Evolutionary conservation across 2,797 vertebrate genomes (phyloP), one percentile per base, ranked within the genome.

Genomic region (Huso huso): DNA sequence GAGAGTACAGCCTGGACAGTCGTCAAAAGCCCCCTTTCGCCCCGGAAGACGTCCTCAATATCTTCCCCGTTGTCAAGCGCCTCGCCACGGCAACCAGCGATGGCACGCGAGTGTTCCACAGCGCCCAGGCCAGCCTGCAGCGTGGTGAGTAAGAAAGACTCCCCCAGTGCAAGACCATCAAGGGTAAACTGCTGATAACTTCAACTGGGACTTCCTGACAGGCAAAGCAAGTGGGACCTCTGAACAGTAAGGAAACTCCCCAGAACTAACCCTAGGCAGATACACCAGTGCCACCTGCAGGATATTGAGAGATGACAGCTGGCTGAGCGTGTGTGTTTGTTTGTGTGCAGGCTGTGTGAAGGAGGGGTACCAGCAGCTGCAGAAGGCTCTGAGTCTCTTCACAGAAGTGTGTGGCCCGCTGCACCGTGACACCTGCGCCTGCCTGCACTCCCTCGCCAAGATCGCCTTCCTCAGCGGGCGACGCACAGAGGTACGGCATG

Each of bases 391-490:
- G 86, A 94, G 91, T 75, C 84, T 97, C 75, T 97, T 95, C 76
- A 96, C 93, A 82, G 93, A 93, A 1, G 90, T 96, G 11, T 96
- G 94, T 48, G 95, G 95, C 49, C 90, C 93, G 75, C 88, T 98
- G 88, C 94, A 98, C 9, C 89, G 93, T 66, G 95, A 98, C 69
- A 93, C 95, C 78, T 93, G 92, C 59, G 86, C 85, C 78, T 97
- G 95, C 75, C 81, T 94, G 68, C 91, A 94, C 70, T 91, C 98
- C 51, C 86, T 97, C 48, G 95, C 93, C 69, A 88, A 93, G 6
- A 88, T 98, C 74, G 92, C 94, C 82, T 98, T 96, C 67, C 93
- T 96, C 79, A 86, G 93, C 83, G 93, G 93, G 3, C 91, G 96
- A 66, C 92, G 93, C 4, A 78, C 87, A 7, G 93, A 97, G 84